These are phyloP conservation scores for Diachasmimorpha longicaudata DNA, from an alignment of 1,140 invertebrate genomes.

Conservation along the genomic window DNA sequence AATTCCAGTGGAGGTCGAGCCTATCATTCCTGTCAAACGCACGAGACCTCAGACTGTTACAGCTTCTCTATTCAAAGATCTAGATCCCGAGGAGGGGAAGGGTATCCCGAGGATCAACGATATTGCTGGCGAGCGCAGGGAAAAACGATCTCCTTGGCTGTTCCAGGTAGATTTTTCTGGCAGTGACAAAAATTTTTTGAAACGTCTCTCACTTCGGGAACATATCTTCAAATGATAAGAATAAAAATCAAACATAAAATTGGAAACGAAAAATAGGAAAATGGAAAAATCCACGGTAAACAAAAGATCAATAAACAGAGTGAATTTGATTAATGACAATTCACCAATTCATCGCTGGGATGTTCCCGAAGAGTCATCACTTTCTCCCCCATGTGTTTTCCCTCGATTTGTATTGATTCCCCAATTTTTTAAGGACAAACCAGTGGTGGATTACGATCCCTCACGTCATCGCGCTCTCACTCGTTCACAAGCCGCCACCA, in stretches of 20 bases:
- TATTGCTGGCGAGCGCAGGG: neutral
- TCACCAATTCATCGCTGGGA: too few relatives aligned
- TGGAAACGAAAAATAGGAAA: too few relatives aligned
- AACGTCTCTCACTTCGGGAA: too few relatives aligned
- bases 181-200: neutral
- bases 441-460: conserved; percentile 38
- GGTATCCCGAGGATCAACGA: neutral
- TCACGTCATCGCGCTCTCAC: conserved; percentile 1
- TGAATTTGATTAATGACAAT: too few relatives aligned
- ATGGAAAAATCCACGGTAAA: too few relatives aligned
- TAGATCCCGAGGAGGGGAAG: neutral
- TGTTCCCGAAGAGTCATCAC: too few relatives aligned
- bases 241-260: too few relatives aligned
- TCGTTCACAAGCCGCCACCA: too few relatives aligned
- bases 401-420: neutral
- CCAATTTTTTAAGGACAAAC: conserved; percentile 34
- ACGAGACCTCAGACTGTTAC: conserved; percentile 40
- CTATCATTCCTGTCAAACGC: conserved; percentile 12
- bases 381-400: too few relatives aligned
- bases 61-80: conserved; percentile 39
- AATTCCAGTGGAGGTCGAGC: neutral
- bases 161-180: conserved; percentile 36
- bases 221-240: too few relatives aligned
- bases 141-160: neutral
- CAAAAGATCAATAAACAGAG: too few relatives aligned